A percentile compares a stretch with the other conserved stretches of the same genome.
Evolutionary conservation across 2,888 invertebrate genomes (phyloP).

Genomic region (Cybosia mesomella): DNA sequence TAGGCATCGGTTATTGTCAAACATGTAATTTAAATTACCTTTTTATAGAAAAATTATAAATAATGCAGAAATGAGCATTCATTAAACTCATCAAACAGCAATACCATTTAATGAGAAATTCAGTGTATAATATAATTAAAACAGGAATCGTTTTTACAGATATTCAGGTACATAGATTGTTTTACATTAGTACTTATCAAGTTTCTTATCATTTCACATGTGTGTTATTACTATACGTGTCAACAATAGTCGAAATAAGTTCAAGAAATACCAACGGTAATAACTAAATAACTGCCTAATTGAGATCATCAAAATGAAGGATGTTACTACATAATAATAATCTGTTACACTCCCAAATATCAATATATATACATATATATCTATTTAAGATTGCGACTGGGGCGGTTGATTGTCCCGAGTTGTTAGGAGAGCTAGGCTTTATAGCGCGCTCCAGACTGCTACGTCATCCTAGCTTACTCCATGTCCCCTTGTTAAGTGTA

Average conservation of each 20-base stretch:
- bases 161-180: no score
- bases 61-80: not conserved
- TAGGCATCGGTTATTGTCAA: not conserved
- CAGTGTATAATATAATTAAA: not conserved
- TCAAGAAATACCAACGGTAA: not conserved
- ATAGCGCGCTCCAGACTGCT: no score
- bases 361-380: no score
- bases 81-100: not conserved
- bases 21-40: not conserved
- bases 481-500: no score
- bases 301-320: not conserved
- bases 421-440: no score
- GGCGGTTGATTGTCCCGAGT: no score
- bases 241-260: not conserved
- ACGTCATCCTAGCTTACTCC: no score
- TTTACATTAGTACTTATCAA: no score
- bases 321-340: not conserved
- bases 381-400: no score
- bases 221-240: not conserved
- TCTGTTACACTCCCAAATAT: not conserved
- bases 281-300: not conserved
- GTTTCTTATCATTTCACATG: not conserved
- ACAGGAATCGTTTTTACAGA: not conserved
- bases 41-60: not conserved
- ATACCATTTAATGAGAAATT: not conserved